Conservation (phyloP, 2,888 invertebrate genomes). For the Himalopsyche japonica region DNA sequence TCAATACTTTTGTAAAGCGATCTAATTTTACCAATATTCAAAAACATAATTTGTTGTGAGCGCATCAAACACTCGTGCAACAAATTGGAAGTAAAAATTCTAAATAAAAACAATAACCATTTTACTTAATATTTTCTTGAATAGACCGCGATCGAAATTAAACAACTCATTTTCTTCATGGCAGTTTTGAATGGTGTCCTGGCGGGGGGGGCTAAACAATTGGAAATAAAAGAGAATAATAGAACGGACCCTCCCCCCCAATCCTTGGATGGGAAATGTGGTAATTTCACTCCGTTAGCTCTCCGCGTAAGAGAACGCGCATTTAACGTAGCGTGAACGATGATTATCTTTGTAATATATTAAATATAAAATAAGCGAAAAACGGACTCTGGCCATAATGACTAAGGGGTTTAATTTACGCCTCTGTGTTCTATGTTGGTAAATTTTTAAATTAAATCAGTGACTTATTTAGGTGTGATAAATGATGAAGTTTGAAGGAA, state of each 20-base stretch:
- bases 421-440: not conserved
- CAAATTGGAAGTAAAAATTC: too few species aligned
- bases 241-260: constrained; percentile 26
- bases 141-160: not conserved
- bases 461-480: not conserved
- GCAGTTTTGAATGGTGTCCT: not conserved
- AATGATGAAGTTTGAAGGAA: not conserved
- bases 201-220: constrained; percentile 1
- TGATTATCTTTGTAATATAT: constrained; percentile 35
- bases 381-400: not conserved
- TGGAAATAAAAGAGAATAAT: constrained; percentile 35
- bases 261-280: constrained; percentile 26
- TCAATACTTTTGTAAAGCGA: too few species aligned
- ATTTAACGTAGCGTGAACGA: constrained; percentile 36
- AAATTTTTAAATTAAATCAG: not conserved
- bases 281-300: constrained; percentile 40
- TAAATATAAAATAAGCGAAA: constrained; percentile 17
- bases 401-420: not conserved
- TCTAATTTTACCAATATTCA: too few species aligned
- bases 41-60: too few species aligned
- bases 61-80: too few species aligned
- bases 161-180: not conserved
- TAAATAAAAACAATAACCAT: too few species aligned
- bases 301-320: constrained; percentile 29
- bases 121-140: too few species aligned